These are phyloP conservation scores for Electrona antarctica DNA, from an alignment of 2,113 vertebrate species.

Conservation along the genomic window DNA sequence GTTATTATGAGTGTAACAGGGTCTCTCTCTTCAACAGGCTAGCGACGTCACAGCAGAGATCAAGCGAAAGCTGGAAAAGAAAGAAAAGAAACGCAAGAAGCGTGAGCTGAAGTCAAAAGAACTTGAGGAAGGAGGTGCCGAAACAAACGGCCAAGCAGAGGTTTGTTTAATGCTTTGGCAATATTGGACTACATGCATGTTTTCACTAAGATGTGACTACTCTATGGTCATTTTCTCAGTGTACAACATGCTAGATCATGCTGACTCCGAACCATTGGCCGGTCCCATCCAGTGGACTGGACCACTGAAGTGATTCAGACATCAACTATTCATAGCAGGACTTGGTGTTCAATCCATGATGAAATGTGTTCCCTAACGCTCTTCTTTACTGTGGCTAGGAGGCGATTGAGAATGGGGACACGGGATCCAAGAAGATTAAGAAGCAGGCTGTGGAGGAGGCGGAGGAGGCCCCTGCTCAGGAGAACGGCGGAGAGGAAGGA, in stretches of 20 bases:
- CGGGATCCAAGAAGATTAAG: constrained; percentile 74
- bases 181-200: constrained; percentile 45
- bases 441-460: constrained; percentile 61
- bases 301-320: constrained; percentile 81
- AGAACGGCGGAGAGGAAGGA: constrained; percentile 59
- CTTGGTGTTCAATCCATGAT: background rate
- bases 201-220: constrained; percentile 65
- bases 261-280: constrained; percentile 80
- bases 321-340: constrained; percentile 1
- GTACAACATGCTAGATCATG: constrained; percentile 73
- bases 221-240: constrained; percentile 66
- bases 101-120: constrained; percentile 80
- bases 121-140: constrained; percentile 12
- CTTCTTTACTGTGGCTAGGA: background rate
- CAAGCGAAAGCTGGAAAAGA: constrained; percentile 84
- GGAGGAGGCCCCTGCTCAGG: background rate
- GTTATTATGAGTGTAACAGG: fast-evolving
- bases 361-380: background rate
- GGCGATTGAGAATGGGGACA: constrained; percentile 56
- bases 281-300: constrained; percentile 64
- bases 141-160: constrained; percentile 70
- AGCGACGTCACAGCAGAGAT: constrained; percentile 83
- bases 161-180: constrained; percentile 6
- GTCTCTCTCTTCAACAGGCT: constrained; percentile 72
- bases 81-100: constrained; percentile 88